Evolutionary conservation across 53 echinoderm and acorn worm genomes (phyloP).

Genomic region (Holothuria leucospilota): DNA sequence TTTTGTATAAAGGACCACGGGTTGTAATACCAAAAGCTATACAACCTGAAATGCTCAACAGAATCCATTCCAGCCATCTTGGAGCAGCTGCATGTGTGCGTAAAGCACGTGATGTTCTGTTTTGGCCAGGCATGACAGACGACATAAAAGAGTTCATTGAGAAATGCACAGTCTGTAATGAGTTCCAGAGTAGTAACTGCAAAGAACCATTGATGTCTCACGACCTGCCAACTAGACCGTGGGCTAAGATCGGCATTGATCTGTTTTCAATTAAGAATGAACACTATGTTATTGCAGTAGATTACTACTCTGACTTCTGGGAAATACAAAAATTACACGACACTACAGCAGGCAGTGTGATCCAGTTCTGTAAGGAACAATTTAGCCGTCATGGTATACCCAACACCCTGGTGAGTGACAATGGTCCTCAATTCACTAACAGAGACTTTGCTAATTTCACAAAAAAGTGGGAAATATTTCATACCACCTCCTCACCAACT

Average conservation of each 20-base stretch:
- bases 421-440: not conserved
- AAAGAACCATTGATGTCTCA: conserved; percentile 3
- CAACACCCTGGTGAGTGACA: conserved; percentile 44
- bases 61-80: conserved; percentile 13
- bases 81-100: not conserved
- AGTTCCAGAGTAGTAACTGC: not conserved
- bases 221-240: not conserved
- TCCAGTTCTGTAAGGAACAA: conserved; percentile 2
- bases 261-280: no score
- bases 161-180: not conserved
- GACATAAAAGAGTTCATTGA: not conserved
- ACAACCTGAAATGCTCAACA: no score
- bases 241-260: not conserved
- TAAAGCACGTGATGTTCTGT: no score
- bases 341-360: conserved; percentile 50
- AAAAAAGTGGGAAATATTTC: conserved; percentile 60
- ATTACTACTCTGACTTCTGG: conserved; percentile 68
- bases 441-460: conserved; percentile 26
- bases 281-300: conserved; percentile 53
- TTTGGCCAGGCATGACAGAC: not conserved
- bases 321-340: conserved; percentile 57
- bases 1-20: conserved; percentile 31
- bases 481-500: conserved; percentile 54
- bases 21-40: conserved; percentile 13
- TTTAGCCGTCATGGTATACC: conserved; percentile 13